Conservation (phyloP, 2,888 invertebrate species). For the Drosophila eohydei region DNA sequence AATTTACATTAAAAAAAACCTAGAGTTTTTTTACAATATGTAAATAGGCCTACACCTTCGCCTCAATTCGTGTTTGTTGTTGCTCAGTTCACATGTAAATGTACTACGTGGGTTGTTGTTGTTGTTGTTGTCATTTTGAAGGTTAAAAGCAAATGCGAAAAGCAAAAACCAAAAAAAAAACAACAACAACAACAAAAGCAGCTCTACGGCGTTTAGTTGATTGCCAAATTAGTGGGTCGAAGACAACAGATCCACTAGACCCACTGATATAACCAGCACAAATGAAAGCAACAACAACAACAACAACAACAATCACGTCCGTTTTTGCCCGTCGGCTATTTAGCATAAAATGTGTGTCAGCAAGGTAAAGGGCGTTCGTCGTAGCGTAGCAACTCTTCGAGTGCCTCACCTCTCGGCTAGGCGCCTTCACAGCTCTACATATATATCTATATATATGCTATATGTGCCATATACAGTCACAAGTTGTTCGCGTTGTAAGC, state of each 20-base stretch:
- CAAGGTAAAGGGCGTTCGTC: slow-evolving; percentile 83
- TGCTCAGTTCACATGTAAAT: slow-evolving; percentile 49
- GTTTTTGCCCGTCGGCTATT: slow-evolving; percentile 57
- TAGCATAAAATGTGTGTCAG: slow-evolving; percentile 84
- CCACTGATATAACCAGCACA: slow-evolving; percentile 55
- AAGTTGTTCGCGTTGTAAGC: slow-evolving; percentile 64
- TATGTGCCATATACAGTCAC: slow-evolving; percentile 6
- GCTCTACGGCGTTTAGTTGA: slow-evolving; percentile 47
- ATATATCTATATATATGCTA: neutral
- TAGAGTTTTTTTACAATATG: slow-evolving; percentile 15
- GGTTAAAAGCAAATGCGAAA: slow-evolving; percentile 36
- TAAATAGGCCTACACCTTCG: slow-evolving; percentile 34
- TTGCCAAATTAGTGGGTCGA: slow-evolving; percentile 69
- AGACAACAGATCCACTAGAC: slow-evolving; percentile 58
- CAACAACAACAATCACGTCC: slow-evolving; percentile 36
- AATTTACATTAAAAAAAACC: slow-evolving; percentile 1
- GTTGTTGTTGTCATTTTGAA: slow-evolving; percentile 37
- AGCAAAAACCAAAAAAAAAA: slow-evolving; percentile 10
- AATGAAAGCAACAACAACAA: slow-evolving; percentile 37
- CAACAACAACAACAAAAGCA: slow-evolving; percentile 8
- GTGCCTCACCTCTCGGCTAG: neutral
- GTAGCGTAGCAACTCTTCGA: slow-evolving; percentile 13
- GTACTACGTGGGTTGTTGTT: slow-evolving; percentile 16
- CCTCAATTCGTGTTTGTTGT: slow-evolving; percentile 17
- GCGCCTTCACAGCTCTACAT: slow-evolving; percentile 8